Conservation (phyloP, 2,888 invertebrate species). For the Odontocerum albicorne region DNA sequence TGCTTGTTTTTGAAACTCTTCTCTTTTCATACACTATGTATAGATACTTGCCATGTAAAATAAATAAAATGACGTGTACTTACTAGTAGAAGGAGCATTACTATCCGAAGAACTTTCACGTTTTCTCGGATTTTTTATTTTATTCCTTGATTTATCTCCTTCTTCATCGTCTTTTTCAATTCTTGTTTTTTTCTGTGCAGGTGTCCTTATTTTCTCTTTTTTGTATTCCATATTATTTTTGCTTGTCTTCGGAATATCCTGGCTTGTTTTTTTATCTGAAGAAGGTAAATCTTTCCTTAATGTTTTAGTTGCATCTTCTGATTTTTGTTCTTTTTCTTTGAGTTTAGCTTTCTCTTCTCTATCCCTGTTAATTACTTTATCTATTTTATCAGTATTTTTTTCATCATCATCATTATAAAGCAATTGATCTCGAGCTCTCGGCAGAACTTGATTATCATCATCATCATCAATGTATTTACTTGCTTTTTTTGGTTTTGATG, state of each 20-base stretch:
- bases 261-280: not conserved
- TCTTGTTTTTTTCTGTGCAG: not conserved
- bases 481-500: constrained; percentile 18
- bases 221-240: not conserved
- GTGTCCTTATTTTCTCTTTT: constrained; percentile 5
- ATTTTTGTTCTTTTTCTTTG: constrained; percentile 26
- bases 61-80: not conserved
- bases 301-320: not conserved
- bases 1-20: too few relatives aligned
- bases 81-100: not conserved
- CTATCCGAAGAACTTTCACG: constrained; percentile 4
- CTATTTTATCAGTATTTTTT: constrained; percentile 48
- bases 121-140: not conserved
- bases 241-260: constrained; percentile 1
- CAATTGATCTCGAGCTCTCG: constrained; percentile 48
- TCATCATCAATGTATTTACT: too few relatives aligned
- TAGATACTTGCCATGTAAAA: too few relatives aligned
- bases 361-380: constrained; percentile 47
- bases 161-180: not conserved
- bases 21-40: too few relatives aligned
- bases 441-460: constrained; percentile 22
- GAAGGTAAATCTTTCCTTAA: not conserved
- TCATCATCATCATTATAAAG: constrained; percentile 55
- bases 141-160: not conserved
- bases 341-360: constrained; percentile 41